Evolutionary conservation across 2,113 vertebrate species (phyloP).

Genomic region (Kryptolebias marmoratus): DNA sequence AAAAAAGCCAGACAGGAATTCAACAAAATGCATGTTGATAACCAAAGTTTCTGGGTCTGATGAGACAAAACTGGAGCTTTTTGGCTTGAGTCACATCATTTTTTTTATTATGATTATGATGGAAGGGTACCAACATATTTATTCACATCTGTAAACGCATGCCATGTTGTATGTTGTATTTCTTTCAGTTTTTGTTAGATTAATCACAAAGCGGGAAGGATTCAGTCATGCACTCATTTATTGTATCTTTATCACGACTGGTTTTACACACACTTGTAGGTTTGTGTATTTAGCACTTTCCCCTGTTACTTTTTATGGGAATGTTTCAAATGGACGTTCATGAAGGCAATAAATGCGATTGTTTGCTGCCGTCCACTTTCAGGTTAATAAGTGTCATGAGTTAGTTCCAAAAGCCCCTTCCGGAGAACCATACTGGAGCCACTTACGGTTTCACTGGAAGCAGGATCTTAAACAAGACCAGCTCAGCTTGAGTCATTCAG

Average conservation of each 20-base stretch:
- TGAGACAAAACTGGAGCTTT: too few species aligned
- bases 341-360: slow-evolving; percentile 69
- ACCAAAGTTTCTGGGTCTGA: too few species aligned
- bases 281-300: slow-evolving; percentile 32
- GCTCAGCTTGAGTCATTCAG: slow-evolving; percentile 51
- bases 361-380: not conserved
- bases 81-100: too few species aligned
- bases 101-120: too few species aligned
- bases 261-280: not conserved
- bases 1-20: too few species aligned
- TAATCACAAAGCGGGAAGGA: not conserved
- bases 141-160: slow-evolving; percentile 19
- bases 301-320: slow-evolving; percentile 49
- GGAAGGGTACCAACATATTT: too few species aligned
- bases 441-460: not conserved
- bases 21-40: too few species aligned
- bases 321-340: slow-evolving; percentile 51
- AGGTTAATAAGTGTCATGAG: not conserved
- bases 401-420: not conserved
- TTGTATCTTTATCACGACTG: not conserved
- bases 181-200: slow-evolving; percentile 16
- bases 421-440: not conserved
- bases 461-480: not conserved
- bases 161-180: slow-evolving; percentile 16
- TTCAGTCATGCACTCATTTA: not conserved